These are phyloP conservation scores for Lobophora halterata DNA, from an alignment of 2,888 invertebrate species.

Conservation along the genomic window DNA sequence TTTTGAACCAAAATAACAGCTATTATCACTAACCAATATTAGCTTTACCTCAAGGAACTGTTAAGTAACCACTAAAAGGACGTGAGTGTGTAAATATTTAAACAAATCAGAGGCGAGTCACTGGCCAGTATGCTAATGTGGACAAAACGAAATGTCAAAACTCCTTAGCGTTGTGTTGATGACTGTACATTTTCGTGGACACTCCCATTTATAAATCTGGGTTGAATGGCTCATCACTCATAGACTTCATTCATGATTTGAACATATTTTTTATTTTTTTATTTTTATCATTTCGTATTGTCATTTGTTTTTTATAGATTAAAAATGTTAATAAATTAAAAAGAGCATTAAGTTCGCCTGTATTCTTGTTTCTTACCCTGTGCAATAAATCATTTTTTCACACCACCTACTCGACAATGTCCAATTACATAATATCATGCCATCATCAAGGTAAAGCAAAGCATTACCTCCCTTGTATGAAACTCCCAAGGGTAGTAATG, in stretches of 20 bases:
- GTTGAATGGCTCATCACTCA: slow-evolving; percentile 60
- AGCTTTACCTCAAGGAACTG: slow-evolving; percentile 27
- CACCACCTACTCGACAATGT: too few relatives aligned
- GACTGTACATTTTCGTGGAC: slow-evolving; percentile 69
- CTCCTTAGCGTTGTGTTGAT: slow-evolving; percentile 59
- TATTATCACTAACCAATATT: slow-evolving; percentile 26
- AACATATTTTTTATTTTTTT: slow-evolving; percentile 29
- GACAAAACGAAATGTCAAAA: slow-evolving; percentile 66
- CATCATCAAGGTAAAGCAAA: too few relatives aligned
- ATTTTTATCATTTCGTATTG: slow-evolving; percentile 18
- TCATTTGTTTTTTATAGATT: slow-evolving; percentile 18
- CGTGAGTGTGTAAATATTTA: slow-evolving; percentile 60
- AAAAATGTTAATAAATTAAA: too few relatives aligned
- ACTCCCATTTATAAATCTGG: slow-evolving; percentile 58
- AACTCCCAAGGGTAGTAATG: too few relatives aligned
- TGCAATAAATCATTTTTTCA: too few relatives aligned
- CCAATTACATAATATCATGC: too few relatives aligned
- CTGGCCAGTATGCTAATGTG: slow-evolving; percentile 73
- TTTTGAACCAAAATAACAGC: slow-evolving; percentile 21
- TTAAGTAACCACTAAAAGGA: slow-evolving; percentile 47
- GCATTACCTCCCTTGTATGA: too few relatives aligned
- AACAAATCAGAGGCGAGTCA: slow-evolving; percentile 52
- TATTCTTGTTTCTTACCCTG: too few relatives aligned
- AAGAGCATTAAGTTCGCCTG: too few relatives aligned
- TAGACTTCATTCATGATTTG: slow-evolving; percentile 40